These are phyloP conservation scores for Cercocebus atys DNA, from an alignment of 2,113 vertebrate genomes.

Conservation along the genomic window DNA sequence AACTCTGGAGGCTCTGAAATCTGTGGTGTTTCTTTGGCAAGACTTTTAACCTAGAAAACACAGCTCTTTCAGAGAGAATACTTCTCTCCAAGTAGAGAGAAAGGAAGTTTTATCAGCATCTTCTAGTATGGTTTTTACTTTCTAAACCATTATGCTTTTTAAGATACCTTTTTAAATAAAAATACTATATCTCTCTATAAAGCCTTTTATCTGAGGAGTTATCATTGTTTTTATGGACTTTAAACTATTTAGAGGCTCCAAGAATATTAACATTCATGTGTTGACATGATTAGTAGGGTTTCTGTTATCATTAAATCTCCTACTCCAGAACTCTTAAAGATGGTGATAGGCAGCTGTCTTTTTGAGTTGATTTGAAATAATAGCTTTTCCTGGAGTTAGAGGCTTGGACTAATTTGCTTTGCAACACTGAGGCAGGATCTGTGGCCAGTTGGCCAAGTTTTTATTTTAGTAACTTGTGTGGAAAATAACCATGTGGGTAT, in stretches of 20 bases:
- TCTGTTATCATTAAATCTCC: neutral
- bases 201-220: neutral
- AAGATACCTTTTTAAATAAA: neutral
- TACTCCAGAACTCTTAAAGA: neutral
- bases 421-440: neutral
- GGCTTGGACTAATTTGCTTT: neutral
- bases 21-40: neutral
- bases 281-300: neutral
- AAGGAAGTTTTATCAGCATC: neutral
- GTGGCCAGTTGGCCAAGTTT: neutral
- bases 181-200: neutral
- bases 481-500: neutral
- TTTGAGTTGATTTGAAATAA: neutral
- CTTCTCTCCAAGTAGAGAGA: neutral
- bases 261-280: neutral
- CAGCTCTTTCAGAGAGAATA: neutral
- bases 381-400: neutral
- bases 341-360: neutral
- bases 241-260: neutral
- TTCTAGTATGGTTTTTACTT: constrained; percentile 26
- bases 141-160: neutral
- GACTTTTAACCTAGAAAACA: neutral
- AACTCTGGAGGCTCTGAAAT: neutral
- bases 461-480: neutral
- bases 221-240: neutral